These are phyloP conservation scores for Teleogryllus occipitalis DNA, from an alignment of 1,140 invertebrate genomes.

Conservation along the genomic window DNA sequence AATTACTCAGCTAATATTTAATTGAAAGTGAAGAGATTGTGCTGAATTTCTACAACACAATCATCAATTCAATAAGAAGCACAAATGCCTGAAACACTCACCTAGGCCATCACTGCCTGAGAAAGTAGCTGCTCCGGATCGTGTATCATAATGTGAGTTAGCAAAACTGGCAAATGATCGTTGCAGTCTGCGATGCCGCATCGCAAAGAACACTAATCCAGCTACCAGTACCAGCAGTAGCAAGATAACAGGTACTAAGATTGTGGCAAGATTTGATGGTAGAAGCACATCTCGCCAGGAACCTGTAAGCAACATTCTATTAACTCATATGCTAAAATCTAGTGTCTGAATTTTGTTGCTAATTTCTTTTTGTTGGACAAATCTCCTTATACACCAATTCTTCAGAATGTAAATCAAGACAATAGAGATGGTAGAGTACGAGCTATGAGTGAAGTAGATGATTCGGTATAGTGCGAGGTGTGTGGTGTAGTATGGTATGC, in stretches of 20 bases:
- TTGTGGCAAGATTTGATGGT: conserved; percentile 31
- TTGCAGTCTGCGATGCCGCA: conserved; percentile 65
- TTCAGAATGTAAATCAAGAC: too few relatives aligned
- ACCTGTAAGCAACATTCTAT: conserved; percentile 7
- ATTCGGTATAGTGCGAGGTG: too few relatives aligned
- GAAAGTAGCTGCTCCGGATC: conserved; percentile 77
- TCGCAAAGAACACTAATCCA: conserved; percentile 53
- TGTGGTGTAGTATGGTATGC: too few relatives aligned
- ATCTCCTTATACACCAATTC: background rate
- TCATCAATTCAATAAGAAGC: too few relatives aligned
- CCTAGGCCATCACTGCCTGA: conserved; percentile 57
- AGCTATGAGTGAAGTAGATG: too few relatives aligned
- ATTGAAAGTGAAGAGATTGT: too few relatives aligned
- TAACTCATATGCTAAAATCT: background rate
- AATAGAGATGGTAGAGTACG: too few relatives aligned
- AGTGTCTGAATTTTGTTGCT: background rate
- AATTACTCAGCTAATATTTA: too few relatives aligned
- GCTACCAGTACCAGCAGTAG: conserved; percentile 49
- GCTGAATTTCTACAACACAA: too few relatives aligned
- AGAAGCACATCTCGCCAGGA: conserved; percentile 19
- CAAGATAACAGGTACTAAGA: conserved; percentile 39
- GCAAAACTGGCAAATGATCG: conserved; percentile 72
- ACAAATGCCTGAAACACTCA: conserved; percentile 29
- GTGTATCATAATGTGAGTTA: conserved; percentile 77
- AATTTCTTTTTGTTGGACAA: background rate